Evolutionary conservation across 2,888 invertebrate genomes (phyloP).

Genomic region (Masnerella sp.): DNA sequence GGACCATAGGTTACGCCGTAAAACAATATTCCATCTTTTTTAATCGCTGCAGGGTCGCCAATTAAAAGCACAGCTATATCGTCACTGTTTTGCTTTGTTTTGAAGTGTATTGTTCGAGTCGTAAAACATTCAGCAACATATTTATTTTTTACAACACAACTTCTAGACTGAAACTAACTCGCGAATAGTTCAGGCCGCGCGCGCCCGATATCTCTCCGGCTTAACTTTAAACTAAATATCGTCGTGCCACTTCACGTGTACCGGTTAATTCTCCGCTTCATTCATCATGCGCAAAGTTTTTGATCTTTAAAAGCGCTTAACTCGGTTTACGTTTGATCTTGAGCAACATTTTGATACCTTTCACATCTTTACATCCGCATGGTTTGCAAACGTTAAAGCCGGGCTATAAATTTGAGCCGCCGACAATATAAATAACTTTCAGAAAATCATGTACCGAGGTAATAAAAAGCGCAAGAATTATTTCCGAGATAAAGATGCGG

Average conservation of each 20-base stretch:
- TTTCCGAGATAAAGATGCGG: background rate
- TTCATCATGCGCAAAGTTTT: slow-evolving; percentile 13
- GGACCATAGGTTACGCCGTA: too few species aligned
- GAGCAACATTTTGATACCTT: background rate
- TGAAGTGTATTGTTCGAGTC: slow-evolving; percentile 7
- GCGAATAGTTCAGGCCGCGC: slow-evolving; percentile 8
- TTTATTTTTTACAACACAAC: slow-evolving; percentile 33
- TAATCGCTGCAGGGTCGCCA: background rate
- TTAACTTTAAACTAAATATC: slow-evolving; percentile 18
- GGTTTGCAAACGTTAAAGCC: too few species aligned
- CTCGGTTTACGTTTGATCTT: background rate
- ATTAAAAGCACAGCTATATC: slow-evolving; percentile 2
- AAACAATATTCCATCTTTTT: background rate
- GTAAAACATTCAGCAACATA: slow-evolving; percentile 16
- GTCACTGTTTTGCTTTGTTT: background rate
- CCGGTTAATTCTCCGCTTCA: slow-evolving; percentile 11
- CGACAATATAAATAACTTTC: background rate
- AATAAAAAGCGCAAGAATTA: background rate
- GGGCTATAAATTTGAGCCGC: background rate
- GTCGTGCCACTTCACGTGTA: slow-evolving; percentile 2
- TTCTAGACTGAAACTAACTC: slow-evolving; percentile 2
- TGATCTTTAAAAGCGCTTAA: slow-evolving; percentile 8
- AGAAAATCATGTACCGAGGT: background rate
- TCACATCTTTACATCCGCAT: too few species aligned
- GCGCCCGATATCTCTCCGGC: slow-evolving; percentile 11